A percentile compares a stretch with the other conserved stretches of the same genome.
These are phyloP conservation scores for Odocoileus virginianus DNA, from an alignment of 2,113 vertebrate genomes.

Conservation along the genomic window DNA sequence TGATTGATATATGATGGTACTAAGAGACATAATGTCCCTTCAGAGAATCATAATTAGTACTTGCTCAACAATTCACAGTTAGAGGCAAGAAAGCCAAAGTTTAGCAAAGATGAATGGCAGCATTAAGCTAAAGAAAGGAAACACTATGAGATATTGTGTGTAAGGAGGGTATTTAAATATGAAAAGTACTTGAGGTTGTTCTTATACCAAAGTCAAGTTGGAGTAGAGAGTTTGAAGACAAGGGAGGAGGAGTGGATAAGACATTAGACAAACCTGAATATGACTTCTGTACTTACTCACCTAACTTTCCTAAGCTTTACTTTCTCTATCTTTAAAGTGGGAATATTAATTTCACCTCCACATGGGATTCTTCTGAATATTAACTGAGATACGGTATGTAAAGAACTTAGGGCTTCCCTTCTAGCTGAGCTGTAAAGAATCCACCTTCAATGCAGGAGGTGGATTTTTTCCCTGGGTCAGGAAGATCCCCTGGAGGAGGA, in stretches of 20 bases:
- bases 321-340: background rate
- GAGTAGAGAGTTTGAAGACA: background rate
- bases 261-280: background rate
- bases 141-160: background rate
- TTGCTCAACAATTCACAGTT: background rate
- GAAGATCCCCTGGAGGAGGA: background rate
- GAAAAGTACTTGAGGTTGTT: background rate
- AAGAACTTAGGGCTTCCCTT: background rate
- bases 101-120: background rate
- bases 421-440: background rate
- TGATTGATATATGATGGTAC: background rate
- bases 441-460: background rate
- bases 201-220: background rate
- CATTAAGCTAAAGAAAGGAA: background rate
- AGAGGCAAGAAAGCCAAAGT: background rate
- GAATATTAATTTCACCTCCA: background rate
- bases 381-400: background rate
- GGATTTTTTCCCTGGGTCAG: background rate
- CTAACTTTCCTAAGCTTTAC: background rate
- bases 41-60: background rate
- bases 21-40: background rate
- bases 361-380: background rate
- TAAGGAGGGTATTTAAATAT: background rate
- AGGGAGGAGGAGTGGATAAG: background rate
- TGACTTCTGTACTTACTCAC: background rate